Conservation (phyloP, 2,888 invertebrate genomes). For the Chouioia cunea region DNA sequence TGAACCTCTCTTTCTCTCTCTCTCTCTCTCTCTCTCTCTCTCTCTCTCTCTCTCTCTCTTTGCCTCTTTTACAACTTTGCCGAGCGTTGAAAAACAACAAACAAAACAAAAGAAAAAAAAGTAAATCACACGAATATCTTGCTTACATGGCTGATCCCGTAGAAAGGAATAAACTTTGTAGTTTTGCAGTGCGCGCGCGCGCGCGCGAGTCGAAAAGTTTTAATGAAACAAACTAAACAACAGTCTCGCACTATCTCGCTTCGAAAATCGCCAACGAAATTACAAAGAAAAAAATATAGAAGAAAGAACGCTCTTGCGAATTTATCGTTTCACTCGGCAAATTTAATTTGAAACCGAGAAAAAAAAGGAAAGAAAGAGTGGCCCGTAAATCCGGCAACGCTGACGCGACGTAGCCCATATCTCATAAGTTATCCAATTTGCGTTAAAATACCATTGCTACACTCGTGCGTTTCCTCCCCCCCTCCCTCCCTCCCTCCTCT, state of each 20-base stretch:
- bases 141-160: slow-evolving; percentile 47
- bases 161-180: slow-evolving; percentile 40
- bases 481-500: slow-evolving; percentile 37
- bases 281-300: slow-evolving; percentile 17
- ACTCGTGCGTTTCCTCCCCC: slow-evolving; percentile 40
- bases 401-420: slow-evolving; percentile 64
- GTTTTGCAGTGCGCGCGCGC: not conserved
- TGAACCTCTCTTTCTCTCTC: slow-evolving; percentile 24
- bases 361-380: slow-evolving; percentile 53
- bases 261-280: slow-evolving; percentile 41
- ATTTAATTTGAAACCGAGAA: slow-evolving; percentile 55
- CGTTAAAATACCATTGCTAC: slow-evolving; percentile 63
- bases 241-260: no score
- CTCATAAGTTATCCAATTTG: slow-evolving; percentile 67
- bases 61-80: slow-evolving; percentile 43
- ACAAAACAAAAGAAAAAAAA: slow-evolving; percentile 12
- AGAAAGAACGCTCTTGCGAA: slow-evolving; percentile 30
- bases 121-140: slow-evolving; percentile 48
- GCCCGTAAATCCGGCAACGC: slow-evolving; percentile 64
- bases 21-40: slow-evolving; percentile 21
- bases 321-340: slow-evolving; percentile 54
- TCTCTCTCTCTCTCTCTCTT: no score
- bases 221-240: slow-evolving; percentile 40
- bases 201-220: slow-evolving; percentile 36
- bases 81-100: no score